phyloP scores from a whole-genome alignment of 2,888 invertebrate species.

The Dusona sp. region DNA sequence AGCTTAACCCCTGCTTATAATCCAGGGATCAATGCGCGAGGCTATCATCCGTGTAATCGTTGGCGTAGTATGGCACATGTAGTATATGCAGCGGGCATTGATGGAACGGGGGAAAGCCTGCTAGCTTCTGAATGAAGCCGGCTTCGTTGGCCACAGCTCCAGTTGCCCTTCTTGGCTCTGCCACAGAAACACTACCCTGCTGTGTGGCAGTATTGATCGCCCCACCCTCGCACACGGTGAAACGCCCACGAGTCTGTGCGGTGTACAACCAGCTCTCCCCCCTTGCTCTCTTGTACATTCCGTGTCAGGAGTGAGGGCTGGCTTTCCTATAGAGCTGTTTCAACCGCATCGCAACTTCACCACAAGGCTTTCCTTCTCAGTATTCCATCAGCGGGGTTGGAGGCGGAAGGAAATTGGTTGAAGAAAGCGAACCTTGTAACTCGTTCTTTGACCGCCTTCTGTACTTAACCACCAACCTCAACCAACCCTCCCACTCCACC shows the following conservation, averaged over 20 bases:
- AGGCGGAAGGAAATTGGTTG: slow-evolving; percentile 5
- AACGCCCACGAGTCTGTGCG: slow-evolving; percentile 57
- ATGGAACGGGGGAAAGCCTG: slow-evolving; percentile 45
- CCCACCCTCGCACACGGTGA: slow-evolving; percentile 77
- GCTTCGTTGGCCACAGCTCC: slow-evolving; percentile 51
- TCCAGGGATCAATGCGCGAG: slow-evolving; percentile 24
- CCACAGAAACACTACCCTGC: slow-evolving; percentile 44
- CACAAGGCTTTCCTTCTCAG: slow-evolving; percentile 11
- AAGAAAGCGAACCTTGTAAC: background rate
- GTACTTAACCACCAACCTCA: slow-evolving; percentile 48
- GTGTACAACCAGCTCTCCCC: slow-evolving; percentile 36
- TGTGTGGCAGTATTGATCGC: slow-evolving; percentile 80
- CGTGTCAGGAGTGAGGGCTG: background rate
- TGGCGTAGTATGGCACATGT: slow-evolving; percentile 27
- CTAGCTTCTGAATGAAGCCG: slow-evolving; percentile 67
- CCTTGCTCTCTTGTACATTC: slow-evolving; percentile 39
- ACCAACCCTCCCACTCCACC: slow-evolving; percentile 4
- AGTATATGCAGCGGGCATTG: slow-evolving; percentile 39
- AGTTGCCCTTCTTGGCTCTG: slow-evolving; percentile 19
- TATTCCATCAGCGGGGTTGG: slow-evolving; percentile 36
- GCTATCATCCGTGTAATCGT: slow-evolving; percentile 49
- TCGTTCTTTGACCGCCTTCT: slow-evolving; percentile 19
- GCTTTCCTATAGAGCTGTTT: slow-evolving; percentile 14
- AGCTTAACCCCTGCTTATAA: slow-evolving; percentile 4
- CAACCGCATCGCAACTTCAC: slow-evolving; percentile 13